Conservation (phyloP, 2,113 vertebrate species). For the Desmodus rotundus region DNA sequence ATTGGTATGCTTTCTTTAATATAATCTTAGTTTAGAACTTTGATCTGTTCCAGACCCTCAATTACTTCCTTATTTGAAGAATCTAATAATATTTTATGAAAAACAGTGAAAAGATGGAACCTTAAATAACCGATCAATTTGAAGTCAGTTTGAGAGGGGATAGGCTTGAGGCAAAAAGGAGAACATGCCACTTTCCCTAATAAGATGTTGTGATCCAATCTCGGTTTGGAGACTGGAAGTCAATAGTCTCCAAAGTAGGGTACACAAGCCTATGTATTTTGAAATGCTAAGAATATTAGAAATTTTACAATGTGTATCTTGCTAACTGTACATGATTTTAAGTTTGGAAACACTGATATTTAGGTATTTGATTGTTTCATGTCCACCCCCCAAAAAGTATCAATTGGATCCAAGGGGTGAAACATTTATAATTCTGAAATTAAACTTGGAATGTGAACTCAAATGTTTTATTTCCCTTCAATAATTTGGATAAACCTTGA, state of each 20-base stretch:
- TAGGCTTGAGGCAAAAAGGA: not conserved
- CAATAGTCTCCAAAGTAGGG: not conserved
- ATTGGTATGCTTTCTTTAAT: not conserved
- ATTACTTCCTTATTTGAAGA: not conserved
- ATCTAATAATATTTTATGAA: not conserved
- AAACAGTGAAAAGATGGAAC: not conserved
- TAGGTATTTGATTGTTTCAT: not conserved
- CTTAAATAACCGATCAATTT: not conserved
- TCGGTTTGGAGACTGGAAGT: not conserved
- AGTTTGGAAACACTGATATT: slow-evolving; percentile 10
- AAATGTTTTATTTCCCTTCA: slow-evolving; percentile 8
- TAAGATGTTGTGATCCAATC: not conserved
- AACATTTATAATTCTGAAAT: not conserved
- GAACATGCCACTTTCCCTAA: not conserved
- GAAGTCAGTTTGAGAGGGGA: not conserved
- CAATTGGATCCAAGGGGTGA: not conserved
- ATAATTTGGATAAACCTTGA: not conserved
- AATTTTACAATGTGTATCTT: not conserved
- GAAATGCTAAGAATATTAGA: not conserved
- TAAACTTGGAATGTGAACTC: not conserved
- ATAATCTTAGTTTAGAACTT: not conserved
- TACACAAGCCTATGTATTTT: not conserved
- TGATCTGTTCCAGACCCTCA: not conserved
- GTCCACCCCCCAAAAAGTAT: not conserved
- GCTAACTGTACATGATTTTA: not conserved